Conservation (phyloP, 2,888 invertebrate genomes). For the Neoscelio sp. region DNA sequence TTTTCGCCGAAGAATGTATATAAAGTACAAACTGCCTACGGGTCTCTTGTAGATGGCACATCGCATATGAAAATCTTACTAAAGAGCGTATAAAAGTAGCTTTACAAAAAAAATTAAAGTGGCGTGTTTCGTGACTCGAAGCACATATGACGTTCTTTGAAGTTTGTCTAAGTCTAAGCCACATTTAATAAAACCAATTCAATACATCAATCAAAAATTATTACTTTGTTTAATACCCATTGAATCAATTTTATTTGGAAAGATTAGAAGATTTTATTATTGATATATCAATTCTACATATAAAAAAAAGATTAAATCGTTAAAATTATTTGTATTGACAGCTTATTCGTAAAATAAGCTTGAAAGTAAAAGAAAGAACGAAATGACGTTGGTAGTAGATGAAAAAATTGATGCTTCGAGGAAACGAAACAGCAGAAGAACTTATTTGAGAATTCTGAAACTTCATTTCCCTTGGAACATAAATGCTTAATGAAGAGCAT, state of each 20-base stretch:
- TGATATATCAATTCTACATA: no score
- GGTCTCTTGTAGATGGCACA: slow-evolving; percentile 54
- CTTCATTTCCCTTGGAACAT: slow-evolving; percentile 22
- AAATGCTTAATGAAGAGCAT: background rate
- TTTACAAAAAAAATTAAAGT: slow-evolving; percentile 55
- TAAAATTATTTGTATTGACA: no score
- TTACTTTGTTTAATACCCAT: no score
- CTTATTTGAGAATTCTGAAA: slow-evolving; percentile 16
- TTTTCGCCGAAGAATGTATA: slow-evolving; percentile 53
- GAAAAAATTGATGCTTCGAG: slow-evolving; percentile 13
- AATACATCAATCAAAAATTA: slow-evolving; percentile 1
- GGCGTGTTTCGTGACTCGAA: slow-evolving; percentile 43
- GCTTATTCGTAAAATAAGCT: no score
- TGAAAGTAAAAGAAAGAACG: background rate
- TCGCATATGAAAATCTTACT: slow-evolving; percentile 63
- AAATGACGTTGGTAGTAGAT: background rate
- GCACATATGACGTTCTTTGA: slow-evolving; percentile 37
- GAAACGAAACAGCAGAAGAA: background rate
- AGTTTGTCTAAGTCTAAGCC: slow-evolving; percentile 18
- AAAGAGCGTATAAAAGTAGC: slow-evolving; percentile 59
- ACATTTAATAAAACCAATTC: slow-evolving; percentile 9
- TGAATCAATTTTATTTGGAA: no score
- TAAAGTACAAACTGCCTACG: slow-evolving; percentile 60
- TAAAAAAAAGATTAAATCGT: no score
- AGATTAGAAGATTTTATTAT: no score